These are phyloP conservation scores for Drosophila ercepeae DNA, from an alignment of 1,140 invertebrate genomes.

Conservation along the genomic window DNA sequence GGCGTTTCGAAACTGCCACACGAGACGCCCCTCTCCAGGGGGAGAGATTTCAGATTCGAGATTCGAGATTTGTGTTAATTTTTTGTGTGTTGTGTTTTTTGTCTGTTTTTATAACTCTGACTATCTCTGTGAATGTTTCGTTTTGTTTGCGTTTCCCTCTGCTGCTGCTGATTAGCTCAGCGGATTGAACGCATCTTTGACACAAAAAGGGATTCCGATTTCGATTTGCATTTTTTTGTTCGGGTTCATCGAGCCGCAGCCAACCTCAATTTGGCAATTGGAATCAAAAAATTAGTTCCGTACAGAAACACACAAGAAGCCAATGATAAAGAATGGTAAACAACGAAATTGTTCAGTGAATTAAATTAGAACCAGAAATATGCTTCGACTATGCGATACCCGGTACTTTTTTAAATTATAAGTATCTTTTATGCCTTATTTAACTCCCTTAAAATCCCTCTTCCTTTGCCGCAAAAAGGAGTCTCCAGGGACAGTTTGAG, in stretches of 20 bases:
- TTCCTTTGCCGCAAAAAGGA: not conserved
- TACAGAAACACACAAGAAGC: constrained; percentile 6
- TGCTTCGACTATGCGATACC: not conserved
- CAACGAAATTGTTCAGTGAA: constrained; percentile 2
- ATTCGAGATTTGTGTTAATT: constrained; percentile 24
- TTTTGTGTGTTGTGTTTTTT: constrained; percentile 15
- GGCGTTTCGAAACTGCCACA: constrained; percentile 63
- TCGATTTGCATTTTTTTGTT: constrained; percentile 63
- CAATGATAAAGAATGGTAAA: constrained; percentile 1
- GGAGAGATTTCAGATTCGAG: constrained; percentile 15
- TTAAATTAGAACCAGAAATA: not conserved
- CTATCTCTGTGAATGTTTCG: constrained; percentile 21
- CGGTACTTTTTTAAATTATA: not conserved
- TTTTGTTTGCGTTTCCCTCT: constrained; percentile 26
- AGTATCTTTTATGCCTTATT: not conserved
- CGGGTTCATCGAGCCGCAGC: constrained; percentile 66
- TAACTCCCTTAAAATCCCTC: not conserved
- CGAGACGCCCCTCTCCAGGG: constrained; percentile 57
- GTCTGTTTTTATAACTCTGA: not conserved
- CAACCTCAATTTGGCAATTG: constrained; percentile 60
- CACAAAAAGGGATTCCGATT: constrained; percentile 8
- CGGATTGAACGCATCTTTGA: constrained; percentile 26
- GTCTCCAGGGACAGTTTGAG: constrained; percentile 66
- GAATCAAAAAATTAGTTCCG: constrained; percentile 28
- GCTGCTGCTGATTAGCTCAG: constrained; percentile 48